These are phyloP conservation scores for Brachycybe producta DNA, from an alignment of 2,888 invertebrate species.

Conservation along the genomic window DNA sequence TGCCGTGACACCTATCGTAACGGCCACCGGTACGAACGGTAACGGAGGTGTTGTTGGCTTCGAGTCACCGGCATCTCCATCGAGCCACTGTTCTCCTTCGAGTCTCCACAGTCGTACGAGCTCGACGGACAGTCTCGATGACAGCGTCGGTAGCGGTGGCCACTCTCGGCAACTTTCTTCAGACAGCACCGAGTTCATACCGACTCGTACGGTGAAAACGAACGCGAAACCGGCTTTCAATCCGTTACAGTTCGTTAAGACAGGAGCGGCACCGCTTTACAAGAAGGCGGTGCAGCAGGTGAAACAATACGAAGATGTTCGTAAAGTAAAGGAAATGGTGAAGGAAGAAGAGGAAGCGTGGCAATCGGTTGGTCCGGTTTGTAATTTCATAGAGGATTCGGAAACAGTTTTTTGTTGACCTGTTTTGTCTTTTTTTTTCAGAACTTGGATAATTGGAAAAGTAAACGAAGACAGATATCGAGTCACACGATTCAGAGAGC, in stretches of 20 bases:
- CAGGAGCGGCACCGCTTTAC: constrained; percentile 74
- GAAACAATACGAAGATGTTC: constrained; percentile 69
- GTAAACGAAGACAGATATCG: constrained; percentile 77
- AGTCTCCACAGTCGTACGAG: not conserved
- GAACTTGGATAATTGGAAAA: constrained; percentile 91
- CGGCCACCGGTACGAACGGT: constrained; percentile 4
- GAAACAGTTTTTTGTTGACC: not conserved
- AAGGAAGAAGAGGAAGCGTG: constrained; percentile 78
- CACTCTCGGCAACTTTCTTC: constrained; percentile 17
- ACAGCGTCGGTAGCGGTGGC: constrained; percentile 7
- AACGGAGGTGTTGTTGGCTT: not conserved
- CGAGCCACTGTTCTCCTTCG: not conserved
- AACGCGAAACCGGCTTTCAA: constrained; percentile 72
- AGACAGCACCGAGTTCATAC: constrained; percentile 26
- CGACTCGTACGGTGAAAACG: constrained; percentile 46
- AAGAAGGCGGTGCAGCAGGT: constrained; percentile 73
- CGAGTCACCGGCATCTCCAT: not conserved
- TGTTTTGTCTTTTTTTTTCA: constrained; percentile 30
- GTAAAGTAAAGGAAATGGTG: constrained; percentile 58
- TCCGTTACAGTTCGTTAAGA: constrained; percentile 77
- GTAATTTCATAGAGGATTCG: not conserved
- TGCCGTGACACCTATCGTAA: constrained; percentile 3
- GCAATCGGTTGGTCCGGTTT: constrained; percentile 63
- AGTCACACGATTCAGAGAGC: constrained; percentile 81
- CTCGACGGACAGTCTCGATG: constrained; percentile 21